Percentiles rank a stretch among this genome's conserved stretches.
Conservation (phyloP, 2,113 vertebrate genomes). For the Cynocephalus volans region DNA sequence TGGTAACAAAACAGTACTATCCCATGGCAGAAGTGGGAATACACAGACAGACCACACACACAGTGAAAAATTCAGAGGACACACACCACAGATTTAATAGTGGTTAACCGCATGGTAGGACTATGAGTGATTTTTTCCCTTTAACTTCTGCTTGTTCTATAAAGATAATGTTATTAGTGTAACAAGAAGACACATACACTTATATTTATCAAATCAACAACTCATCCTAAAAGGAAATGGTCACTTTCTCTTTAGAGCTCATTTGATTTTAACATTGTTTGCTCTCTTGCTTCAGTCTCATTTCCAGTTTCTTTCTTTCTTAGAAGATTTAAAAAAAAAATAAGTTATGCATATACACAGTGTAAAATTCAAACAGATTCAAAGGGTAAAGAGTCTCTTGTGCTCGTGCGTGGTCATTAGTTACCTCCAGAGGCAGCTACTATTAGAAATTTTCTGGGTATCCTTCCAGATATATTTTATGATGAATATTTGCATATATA, state of each 20-base stretch:
- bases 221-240: neutral
- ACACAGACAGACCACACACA: neutral
- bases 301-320: neutral
- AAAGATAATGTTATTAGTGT: neutral
- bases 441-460: neutral
- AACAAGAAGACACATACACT: neutral
- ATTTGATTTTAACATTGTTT: constrained; percentile 50
- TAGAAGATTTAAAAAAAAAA: neutral
- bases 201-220: neutral
- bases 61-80: neutral
- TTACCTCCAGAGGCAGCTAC: neutral
- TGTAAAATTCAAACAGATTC: neutral
- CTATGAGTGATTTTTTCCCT: neutral
- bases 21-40: neutral
- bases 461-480: constrained; percentile 33
- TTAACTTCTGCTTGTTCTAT: constrained; percentile 25
- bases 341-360: neutral
- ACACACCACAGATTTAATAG: neutral
- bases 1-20: neutral
- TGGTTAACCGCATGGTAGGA: neutral
- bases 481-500: neutral
- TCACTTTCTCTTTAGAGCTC: neutral
- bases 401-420: neutral
- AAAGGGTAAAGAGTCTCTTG: neutral
- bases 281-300: neutral